These are phyloP conservation scores for Apoda limacodes DNA, from an alignment of 2,888 invertebrate genomes.

Conservation along the genomic window DNA sequence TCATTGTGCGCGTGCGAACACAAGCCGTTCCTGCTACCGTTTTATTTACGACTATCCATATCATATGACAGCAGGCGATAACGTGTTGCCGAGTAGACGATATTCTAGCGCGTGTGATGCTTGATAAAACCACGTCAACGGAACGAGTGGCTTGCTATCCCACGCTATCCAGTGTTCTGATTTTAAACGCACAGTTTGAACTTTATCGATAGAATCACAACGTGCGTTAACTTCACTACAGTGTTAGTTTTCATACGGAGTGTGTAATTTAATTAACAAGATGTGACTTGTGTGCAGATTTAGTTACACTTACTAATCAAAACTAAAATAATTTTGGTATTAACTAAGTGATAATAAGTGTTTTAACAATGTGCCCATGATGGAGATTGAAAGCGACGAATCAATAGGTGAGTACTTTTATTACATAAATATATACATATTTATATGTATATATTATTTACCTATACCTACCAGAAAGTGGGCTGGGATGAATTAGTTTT, in stretches of 20 bases:
- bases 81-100: slow-evolving; percentile 28
- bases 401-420: slow-evolving; percentile 18
- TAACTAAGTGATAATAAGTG: no score
- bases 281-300: no score
- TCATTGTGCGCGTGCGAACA: slow-evolving; percentile 27
- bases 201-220: slow-evolving; percentile 14
- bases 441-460: no score
- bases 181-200: slow-evolving; percentile 2
- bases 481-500: not conserved
- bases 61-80: slow-evolving; percentile 38
- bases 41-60: slow-evolving; percentile 36
- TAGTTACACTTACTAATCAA: no score
- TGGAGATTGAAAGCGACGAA: slow-evolving; percentile 24
- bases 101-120: slow-evolving; percentile 17
- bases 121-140: slow-evolving; percentile 20
- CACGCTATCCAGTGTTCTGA: slow-evolving; percentile 3
- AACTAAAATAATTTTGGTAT: no score
- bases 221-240: no score
- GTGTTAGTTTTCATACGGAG: no score
- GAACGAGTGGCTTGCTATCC: not conserved
- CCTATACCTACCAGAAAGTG: slow-evolving; percentile 4
- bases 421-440: no score
- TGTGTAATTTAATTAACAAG: no score
- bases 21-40: slow-evolving; percentile 27
- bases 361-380: slow-evolving; percentile 17